Evolutionary conservation across 1,140 invertebrate genomes (phyloP).

Genomic region (Melitaea cinxia): DNA sequence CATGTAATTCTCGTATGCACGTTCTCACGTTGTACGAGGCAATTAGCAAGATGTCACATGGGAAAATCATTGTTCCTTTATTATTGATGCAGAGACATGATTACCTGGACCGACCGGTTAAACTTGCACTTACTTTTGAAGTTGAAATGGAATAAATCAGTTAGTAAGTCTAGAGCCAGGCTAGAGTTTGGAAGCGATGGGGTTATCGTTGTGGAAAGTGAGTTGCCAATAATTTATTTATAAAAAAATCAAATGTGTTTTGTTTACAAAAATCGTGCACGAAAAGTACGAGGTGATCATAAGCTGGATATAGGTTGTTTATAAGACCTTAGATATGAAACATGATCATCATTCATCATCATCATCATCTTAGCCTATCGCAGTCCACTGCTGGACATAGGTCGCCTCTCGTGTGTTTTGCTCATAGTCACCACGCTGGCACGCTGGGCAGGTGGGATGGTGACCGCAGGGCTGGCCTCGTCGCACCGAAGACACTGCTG

Average conservation of each 20-base stretch:
- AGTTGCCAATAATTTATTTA: constrained; percentile 34
- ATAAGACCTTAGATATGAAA: no score
- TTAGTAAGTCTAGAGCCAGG: constrained; percentile 48
- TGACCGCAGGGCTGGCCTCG: no score
- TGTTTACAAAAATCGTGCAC: no score
- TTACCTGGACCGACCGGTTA: constrained; percentile 54
- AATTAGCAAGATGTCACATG: constrained; percentile 44
- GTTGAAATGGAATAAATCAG: constrained; percentile 38
- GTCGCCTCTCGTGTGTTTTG: no score
- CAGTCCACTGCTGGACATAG: no score
- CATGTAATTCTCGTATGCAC: constrained; percentile 4
- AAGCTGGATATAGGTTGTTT: background rate
- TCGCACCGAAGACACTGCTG: no score
- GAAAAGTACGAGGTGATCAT: background rate
- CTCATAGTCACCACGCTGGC: no score
- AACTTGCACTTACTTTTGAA: constrained; percentile 40
- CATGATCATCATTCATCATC: no score
- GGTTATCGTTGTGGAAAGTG: constrained; percentile 57
- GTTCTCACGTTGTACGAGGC: constrained; percentile 10
- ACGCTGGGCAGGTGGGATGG: no score
- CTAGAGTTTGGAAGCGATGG: constrained; percentile 46
- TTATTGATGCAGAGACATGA: constrained; percentile 45
- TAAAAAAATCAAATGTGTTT: no score
- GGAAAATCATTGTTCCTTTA: constrained; percentile 46
- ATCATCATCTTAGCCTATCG: no score